Conservation (phyloP, 2,113 vertebrate species). For the Terrapene triunguis region DNA sequence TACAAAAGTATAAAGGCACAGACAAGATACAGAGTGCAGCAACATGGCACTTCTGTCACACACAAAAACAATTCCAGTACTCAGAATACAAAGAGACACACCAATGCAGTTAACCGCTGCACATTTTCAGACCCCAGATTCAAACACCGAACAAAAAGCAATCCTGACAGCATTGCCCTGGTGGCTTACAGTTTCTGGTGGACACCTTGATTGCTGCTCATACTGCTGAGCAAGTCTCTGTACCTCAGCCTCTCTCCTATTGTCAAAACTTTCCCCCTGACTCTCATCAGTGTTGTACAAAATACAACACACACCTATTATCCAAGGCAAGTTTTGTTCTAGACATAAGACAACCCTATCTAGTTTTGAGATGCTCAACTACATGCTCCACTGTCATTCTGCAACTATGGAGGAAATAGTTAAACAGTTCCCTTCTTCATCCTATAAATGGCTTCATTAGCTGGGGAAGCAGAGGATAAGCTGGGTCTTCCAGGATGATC, state of each 20-base stretch:
- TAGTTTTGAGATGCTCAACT: neutral
- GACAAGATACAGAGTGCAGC: neutral
- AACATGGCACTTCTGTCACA: no score
- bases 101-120: no score
- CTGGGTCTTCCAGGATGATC: neutral
- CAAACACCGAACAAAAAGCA: no score
- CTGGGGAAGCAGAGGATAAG: neutral
- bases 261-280: neutral
- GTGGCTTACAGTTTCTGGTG: no score
- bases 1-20: neutral
- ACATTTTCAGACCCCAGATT: no score
- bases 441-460: neutral
- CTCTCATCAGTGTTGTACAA: neutral
- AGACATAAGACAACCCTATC: neutral
- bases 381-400: neutral
- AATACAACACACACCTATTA: neutral
- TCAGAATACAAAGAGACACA: no score
- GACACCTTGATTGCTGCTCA: no score
- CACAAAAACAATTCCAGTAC: no score
- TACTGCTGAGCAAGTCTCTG: neutral
- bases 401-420: neutral
- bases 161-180: no score
- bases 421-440: neutral
- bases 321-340: neutral
- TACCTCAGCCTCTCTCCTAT: neutral